Percentiles rank a stretch among this genome's conserved stretches.
phyloP scores from a whole-genome alignment of 2,888 invertebrate genomes.

The Melolontha melolontha region DNA sequence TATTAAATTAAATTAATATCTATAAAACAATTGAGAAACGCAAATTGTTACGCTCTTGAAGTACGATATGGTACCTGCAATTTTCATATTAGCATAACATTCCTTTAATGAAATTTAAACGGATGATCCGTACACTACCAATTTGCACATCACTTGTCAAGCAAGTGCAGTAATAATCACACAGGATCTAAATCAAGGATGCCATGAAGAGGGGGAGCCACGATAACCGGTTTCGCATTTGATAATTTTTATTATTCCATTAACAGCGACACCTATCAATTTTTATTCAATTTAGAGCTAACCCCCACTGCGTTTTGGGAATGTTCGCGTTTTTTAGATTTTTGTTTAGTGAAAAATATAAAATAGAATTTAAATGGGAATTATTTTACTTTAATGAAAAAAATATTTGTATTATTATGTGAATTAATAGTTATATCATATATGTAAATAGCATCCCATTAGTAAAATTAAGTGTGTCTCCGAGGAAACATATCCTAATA shows the following conservation, averaged over 20 bases:
- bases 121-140: constrained; percentile 44
- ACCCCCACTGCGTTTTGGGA: too few species aligned
- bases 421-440: too few species aligned
- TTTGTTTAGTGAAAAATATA: too few species aligned
- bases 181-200: constrained; percentile 49
- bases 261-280: constrained; percentile 44
- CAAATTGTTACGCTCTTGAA: constrained; percentile 2
- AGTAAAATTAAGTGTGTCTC: too few species aligned
- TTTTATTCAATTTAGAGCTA: constrained; percentile 22
- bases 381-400: too few species aligned
- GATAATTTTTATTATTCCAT: constrained; percentile 44
- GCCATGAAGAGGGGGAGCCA: constrained; percentile 40
- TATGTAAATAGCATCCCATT: too few species aligned
- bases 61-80: constrained; percentile 26
- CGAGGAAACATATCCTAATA: too few species aligned
- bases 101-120: constrained; percentile 41
- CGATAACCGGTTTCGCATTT: constrained; percentile 41
- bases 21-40: neutral
- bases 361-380: too few species aligned
- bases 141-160: constrained; percentile 48
- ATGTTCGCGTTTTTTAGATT: too few species aligned
- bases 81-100: constrained; percentile 30
- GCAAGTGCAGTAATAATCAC: constrained; percentile 44
- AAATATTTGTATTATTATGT: too few species aligned
- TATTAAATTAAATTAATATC: constrained; percentile 2